phyloP scores from a whole-genome alignment of 2,113 vertebrate genomes.

The Notiomystis cincta region DNA sequence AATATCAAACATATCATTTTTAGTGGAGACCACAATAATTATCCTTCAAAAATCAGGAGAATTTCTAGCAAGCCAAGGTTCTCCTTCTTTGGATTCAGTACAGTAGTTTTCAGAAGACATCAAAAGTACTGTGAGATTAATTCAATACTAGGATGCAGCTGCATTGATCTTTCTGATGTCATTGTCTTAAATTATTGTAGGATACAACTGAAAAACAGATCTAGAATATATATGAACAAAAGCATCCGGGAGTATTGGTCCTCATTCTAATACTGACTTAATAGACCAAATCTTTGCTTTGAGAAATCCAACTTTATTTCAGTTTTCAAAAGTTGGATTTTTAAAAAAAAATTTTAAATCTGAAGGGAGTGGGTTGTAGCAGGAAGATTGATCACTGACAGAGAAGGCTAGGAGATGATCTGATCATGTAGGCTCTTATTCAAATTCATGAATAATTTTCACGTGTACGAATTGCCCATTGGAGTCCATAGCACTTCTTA shows the following conservation, averaged over 20 bases:
- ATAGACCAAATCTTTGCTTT: background rate
- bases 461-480: background rate
- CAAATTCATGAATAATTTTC: slow-evolving; percentile 53
- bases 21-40: background rate
- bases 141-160: background rate
- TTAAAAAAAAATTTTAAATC: background rate
- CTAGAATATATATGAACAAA: background rate
- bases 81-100: background rate
- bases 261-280: background rate
- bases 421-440: background rate
- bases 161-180: slow-evolving; percentile 39
- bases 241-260: background rate
- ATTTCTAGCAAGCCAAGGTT: background rate
- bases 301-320: background rate
- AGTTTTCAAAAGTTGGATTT: background rate
- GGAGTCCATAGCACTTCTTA: background rate
- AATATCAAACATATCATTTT: background rate
- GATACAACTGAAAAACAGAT: background rate
- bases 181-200: slow-evolving; percentile 23
- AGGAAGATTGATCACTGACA: background rate
- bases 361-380: background rate
- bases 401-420: background rate
- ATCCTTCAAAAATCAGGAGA: background rate
- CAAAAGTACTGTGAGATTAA: background rate
- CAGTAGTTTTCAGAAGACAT: background rate